Evolutionary conservation across 2,888 invertebrate genomes (phyloP), one percentile per base, ranked within the genome.

Genomic region (Apodemia duryi): DNA sequence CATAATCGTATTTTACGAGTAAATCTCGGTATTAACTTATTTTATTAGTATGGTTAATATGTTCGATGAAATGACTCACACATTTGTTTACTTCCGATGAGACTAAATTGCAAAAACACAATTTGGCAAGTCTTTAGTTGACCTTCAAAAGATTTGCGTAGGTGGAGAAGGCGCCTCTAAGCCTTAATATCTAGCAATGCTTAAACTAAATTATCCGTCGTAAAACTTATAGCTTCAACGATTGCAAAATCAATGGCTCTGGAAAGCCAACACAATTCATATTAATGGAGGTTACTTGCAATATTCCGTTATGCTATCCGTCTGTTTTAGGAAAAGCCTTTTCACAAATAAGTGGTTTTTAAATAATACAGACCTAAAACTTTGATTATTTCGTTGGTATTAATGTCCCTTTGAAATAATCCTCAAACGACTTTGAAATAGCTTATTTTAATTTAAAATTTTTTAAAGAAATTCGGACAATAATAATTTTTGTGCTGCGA

Each of bases 41-140:
- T 60, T 35, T 35, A 60, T 60, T 32, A 35, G 35, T 32, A 1
- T n/a, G 57, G 32, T 60, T 60, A 65, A 61, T 61, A 61, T 49
- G 13, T 60, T 46, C 4, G 2, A 54, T 13, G 13, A 29, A 52
- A 61, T 65, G 61, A 65, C 21, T 65, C 61, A 65, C 46, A 41
- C 28, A 63, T 67, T 60, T 69, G 67, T 67, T 65, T 52, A 60
- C 35, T 60, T 60, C 35, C 57, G 57, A 60, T 32, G 57, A 60
- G n/a, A 35, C 57, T 60, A 52, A 63, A 67, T 68, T 64, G 65
- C 63, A 75, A 74, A 77, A 74, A 73, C 71, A 69, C 65, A 71
- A 74, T 68, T 66, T 68, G 65, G 70, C 67, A 64, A 76, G 81
- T 77, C 83, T 82, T 83, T 84, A 78, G 77, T 70, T 80, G 80